A percentile compares a stretch with the other conserved stretches of the same genome.
phyloP scores from a whole-genome alignment of 2,113 vertebrate genomes.

The Urocolius indicus region DNA sequence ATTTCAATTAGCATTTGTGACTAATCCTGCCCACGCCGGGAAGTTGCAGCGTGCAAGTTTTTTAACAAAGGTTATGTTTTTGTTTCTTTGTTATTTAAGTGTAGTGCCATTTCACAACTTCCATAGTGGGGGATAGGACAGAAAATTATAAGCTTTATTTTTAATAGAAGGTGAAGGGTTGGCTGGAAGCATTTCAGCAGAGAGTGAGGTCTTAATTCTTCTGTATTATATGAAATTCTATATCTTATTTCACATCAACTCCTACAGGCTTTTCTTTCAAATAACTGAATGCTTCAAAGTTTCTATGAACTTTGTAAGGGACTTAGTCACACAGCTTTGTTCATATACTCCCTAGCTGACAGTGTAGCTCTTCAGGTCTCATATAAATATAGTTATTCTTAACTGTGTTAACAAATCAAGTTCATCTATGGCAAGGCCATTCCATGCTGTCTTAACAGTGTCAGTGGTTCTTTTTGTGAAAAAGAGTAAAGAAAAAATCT shows the following conservation, averaged over 20 bases:
- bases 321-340: neutral
- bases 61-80: slow-evolving; percentile 45
- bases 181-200: slow-evolving; percentile 5
- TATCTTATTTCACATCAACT: slow-evolving; percentile 3
- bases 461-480: neutral
- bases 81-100: slow-evolving; percentile 42
- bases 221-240: slow-evolving; percentile 7
- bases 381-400: neutral
- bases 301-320: neutral
- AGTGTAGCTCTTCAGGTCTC: neutral
- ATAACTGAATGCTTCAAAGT: neutral
- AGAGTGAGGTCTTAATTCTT: slow-evolving; percentile 13
- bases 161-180: neutral
- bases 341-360: neutral
- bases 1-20: slow-evolving; percentile 66
- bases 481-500: neutral
- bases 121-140: neutral
- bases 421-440: neutral
- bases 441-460: neutral
- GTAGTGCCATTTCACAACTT: neutral
- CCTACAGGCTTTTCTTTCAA: neutral
- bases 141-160: slow-evolving; percentile 38
- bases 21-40: slow-evolving; percentile 65
- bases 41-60: slow-evolving; percentile 25
- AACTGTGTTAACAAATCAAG: neutral